phyloP scores from a whole-genome alignment of 2,113 vertebrate species.

The Asarcornis scutulata region DNA sequence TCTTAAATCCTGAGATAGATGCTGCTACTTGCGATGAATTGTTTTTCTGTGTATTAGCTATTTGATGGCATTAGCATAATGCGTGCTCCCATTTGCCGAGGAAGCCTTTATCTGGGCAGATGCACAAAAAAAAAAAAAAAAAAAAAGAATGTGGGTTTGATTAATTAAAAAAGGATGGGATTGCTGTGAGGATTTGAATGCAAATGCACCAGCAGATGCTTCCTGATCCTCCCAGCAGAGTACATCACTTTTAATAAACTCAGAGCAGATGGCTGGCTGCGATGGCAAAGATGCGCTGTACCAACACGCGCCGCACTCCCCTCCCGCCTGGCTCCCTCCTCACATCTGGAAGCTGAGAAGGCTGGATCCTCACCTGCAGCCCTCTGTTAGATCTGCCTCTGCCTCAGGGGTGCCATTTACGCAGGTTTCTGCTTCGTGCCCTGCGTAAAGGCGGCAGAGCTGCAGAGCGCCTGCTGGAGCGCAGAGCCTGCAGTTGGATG shows the following conservation, averaged over 20 bases:
- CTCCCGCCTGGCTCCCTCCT: not conserved
- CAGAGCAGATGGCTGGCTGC: conserved; percentile 61
- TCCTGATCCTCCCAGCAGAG: conserved; percentile 67
- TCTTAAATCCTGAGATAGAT: conserved; percentile 46
- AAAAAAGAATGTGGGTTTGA: conserved; percentile 32
- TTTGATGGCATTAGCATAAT: conserved; percentile 30
- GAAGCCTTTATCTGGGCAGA: conserved; percentile 13
- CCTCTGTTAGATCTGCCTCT: not conserved
- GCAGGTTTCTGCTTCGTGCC: not conserved
- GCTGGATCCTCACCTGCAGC: not conserved
- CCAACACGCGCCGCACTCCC: not conserved
- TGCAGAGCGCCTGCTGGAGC: not conserved
- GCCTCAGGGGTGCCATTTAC: not conserved
- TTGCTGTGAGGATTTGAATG: conserved; percentile 65
- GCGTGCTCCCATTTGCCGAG: not conserved
- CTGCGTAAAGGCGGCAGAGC: not conserved
- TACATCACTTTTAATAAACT: conserved; percentile 69
- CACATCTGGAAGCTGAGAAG: not conserved
- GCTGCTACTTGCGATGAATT: conserved; percentile 32
- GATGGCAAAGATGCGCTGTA: not conserved
- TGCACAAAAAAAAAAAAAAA: conserved; percentile 14
- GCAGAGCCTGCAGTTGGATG: not conserved
- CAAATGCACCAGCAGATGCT: conserved; percentile 67
- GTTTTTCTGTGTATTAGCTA: conserved; percentile 32
- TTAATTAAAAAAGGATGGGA: conserved; percentile 64